Evolutionary conservation across 2,888 invertebrate species (phyloP), one percentile per base, ranked within the genome.

Genomic region (Odontocolon sp.): DNA sequence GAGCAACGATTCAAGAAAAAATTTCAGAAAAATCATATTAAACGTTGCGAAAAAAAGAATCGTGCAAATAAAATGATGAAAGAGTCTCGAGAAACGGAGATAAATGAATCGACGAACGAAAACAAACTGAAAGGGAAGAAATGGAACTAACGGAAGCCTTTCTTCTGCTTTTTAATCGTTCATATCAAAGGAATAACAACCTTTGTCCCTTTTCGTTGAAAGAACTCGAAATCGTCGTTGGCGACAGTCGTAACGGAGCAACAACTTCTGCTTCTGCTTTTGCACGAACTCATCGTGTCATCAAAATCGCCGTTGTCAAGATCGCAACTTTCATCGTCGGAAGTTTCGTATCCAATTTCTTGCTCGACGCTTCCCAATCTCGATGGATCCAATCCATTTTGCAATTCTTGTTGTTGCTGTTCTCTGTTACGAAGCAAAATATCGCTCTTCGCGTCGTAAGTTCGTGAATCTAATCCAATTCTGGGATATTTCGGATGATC

Each of bases 161-260:
- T n/a, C n/a, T n/a, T n/a, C n/a, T n/a, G n/a, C n/a, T 11, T 59
- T 57, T 42, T 21, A 47, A 59, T 45, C 11, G 63, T 40, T 70
- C 42, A 70, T 61, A 74, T 56, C 61, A 68, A 50, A 2, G 28
- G 2, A 16, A 18, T 9, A 8, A 36, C 63, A 81, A 89, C 88
- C 87, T 89, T 87, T 56, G 86, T 85, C 69, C 84, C 88, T 74
- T 91, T 90, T 74, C 90, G 90, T 81, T 92, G 92, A 81, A 91
- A 93, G 85, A 93, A 94, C 81, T 93, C 93, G 84, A 94, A 94
- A 85, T 94, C 94, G 83, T 93, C 92, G 82, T 93, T 93, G 23
- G 93, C 94, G 77, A 93, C 93, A 0, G 93, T 93, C 1, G 93
- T 93, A 36, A 93, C 93, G 4, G 93, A 93, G 78, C 91, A 92